A percentile compares a stretch with the other conserved stretches of the same genome.
These are phyloP conservation scores for Poeciliopsis turrubarensis DNA, from an alignment of 2,113 vertebrate species.

Conservation along the genomic window DNA sequence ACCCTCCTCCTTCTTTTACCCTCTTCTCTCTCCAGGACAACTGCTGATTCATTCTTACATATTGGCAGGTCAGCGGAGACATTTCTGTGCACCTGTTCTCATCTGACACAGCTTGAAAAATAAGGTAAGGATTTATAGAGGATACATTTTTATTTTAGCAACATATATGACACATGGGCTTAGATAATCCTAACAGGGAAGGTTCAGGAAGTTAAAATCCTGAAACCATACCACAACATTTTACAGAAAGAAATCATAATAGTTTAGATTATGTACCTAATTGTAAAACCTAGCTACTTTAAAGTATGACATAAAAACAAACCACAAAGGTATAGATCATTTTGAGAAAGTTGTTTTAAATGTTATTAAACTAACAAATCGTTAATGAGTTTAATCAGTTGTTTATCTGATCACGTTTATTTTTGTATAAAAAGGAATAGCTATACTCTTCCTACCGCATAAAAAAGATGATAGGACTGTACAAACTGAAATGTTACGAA, in stretches of 20 bases:
- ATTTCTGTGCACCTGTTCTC: conserved; percentile 70
- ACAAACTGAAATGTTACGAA: background rate
- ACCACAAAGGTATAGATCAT: background rate
- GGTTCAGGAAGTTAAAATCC: background rate
- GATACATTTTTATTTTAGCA: conserved; percentile 22
- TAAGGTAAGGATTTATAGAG: conserved; percentile 64
- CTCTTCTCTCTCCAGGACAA: conserved; percentile 27
- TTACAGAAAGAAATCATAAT: background rate
- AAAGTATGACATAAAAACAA: background rate
- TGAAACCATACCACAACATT: background rate
- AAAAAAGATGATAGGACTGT: background rate
- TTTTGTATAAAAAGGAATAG: background rate
- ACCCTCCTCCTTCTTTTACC: conserved; percentile 43
- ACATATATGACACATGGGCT: background rate
- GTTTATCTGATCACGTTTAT: background rate
- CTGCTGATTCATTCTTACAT: conserved; percentile 63
- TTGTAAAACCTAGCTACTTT: too few relatives aligned
- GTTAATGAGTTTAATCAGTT: too few relatives aligned
- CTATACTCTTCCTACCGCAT: background rate
- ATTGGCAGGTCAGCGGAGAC: conserved; percentile 52
- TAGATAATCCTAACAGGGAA: background rate
- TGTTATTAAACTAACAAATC: background rate
- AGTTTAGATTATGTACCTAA: background rate
- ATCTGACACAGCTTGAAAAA: conserved; percentile 52
- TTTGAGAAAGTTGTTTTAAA: too few relatives aligned